These are phyloP conservation scores for Paragorgia papillata DNA, from an alignment of 92 coral and sea anemone species.

Conservation along the genomic window DNA sequence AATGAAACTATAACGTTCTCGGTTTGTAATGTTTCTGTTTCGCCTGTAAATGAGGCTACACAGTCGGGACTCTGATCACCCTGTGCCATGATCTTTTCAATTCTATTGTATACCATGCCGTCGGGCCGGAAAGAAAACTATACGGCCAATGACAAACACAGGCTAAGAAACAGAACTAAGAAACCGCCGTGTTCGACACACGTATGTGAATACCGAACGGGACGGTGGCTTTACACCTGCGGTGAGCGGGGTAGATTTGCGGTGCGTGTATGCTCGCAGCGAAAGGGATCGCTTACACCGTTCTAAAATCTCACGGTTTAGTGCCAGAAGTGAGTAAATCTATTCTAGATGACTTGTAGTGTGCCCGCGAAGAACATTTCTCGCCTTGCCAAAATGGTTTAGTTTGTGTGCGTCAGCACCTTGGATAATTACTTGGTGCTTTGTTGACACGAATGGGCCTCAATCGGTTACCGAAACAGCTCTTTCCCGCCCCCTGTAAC, in stretches of 20 bases:
- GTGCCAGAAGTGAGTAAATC: no score
- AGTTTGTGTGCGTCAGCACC: constrained; percentile 12
- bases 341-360: background rate
- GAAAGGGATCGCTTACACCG: no score
- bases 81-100: constrained; percentile 16
- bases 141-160: constrained; percentile 3
- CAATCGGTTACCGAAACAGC: constrained; percentile 38
- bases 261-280: no score
- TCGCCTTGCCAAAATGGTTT: constrained; percentile 20
- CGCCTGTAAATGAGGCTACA: constrained; percentile 14
- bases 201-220: background rate
- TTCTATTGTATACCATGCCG: constrained; percentile 9
- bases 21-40: background rate
- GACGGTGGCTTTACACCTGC: constrained; percentile 26
- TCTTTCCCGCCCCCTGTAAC: constrained; percentile 23
- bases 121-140: constrained; percentile 29
- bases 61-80: constrained; percentile 21
- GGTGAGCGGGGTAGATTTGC: background rate
- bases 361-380: constrained; percentile 22
- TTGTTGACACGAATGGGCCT: constrained; percentile 34
- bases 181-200: constrained; percentile 5
- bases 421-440: constrained; percentile 10
- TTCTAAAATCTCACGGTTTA: no score
- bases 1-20: constrained; percentile 13
- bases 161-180: constrained; percentile 8